phyloP scores from a whole-genome alignment of 2,888 invertebrate species.

The Cybosia mesomella region DNA sequence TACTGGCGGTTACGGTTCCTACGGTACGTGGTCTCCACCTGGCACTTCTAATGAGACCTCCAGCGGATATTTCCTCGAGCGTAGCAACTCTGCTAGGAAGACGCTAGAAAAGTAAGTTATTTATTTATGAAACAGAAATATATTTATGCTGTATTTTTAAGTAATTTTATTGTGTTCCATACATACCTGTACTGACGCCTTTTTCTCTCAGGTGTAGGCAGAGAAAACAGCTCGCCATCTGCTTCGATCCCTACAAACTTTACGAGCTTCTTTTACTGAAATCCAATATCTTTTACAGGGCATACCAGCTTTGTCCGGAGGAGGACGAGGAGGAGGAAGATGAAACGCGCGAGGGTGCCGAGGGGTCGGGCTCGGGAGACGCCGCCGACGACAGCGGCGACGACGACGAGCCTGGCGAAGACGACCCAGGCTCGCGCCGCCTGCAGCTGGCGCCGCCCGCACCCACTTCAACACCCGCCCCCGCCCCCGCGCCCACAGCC shows the following conservation, averaged over 20 bases:
- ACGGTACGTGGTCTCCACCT: slow-evolving; percentile 97
- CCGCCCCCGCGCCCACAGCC: slow-evolving; percentile 32
- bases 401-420: slow-evolving; percentile 58
- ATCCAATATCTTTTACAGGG: slow-evolving; percentile 56
- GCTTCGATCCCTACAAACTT: neutral
- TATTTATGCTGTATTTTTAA: too few species aligned
- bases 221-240: too few species aligned
- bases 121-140: neutral
- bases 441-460: slow-evolving; percentile 50
- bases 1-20: slow-evolving; percentile 90
- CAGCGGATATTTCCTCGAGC: slow-evolving; percentile 97
- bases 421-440: slow-evolving; percentile 52
- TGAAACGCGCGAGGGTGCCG: slow-evolving; percentile 66
- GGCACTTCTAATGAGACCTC: slow-evolving; percentile 98
- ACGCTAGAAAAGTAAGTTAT: slow-evolving; percentile 88
- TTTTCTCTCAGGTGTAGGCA: too few species aligned
- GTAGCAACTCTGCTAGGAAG: slow-evolving; percentile 97
- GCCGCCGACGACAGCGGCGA: slow-evolving; percentile 65
- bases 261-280: neutral
- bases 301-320: slow-evolving; percentile 82
- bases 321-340: slow-evolving; percentile 84
- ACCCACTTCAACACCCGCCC: slow-evolving; percentile 31
- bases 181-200: too few species aligned
- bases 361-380: slow-evolving; percentile 66
- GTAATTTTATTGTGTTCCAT: too few species aligned